Conservation (phyloP, 2,113 vertebrate genomes). For the Camelus dromedarius region DNA sequence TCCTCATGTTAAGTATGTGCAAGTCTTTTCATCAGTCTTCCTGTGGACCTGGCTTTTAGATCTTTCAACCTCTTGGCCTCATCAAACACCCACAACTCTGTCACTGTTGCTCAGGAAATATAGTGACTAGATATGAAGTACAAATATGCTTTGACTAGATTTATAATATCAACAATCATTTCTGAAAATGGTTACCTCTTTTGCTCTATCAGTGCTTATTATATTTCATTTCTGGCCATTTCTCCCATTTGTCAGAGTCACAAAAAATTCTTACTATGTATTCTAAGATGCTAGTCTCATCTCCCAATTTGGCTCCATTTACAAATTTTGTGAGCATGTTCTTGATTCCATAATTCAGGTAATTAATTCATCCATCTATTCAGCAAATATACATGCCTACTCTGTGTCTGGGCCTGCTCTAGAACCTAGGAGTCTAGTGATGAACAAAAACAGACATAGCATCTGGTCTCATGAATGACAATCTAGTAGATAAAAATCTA, state of each 20-base stretch:
- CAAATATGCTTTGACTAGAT: not conserved
- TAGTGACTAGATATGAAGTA: not conserved
- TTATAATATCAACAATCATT: not conserved
- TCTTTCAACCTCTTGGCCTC: not conserved
- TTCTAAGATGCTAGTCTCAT: constrained; percentile 6
- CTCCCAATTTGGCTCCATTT: not conserved
- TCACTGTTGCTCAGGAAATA: not conserved
- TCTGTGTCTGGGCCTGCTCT: not conserved
- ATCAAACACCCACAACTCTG: not conserved
- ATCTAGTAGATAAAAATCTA: not conserved
- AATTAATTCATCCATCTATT: not conserved
- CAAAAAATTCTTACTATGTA: not conserved
- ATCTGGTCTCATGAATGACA: not conserved
- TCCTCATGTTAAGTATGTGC: not conserved
- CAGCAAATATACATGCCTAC: not conserved
- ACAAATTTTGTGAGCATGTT: not conserved
- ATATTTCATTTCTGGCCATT: constrained; percentile 27
- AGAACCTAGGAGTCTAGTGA: not conserved
- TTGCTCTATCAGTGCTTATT: not conserved
- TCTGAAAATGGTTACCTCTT: not conserved
- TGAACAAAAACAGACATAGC: not conserved
- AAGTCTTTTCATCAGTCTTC: not conserved
- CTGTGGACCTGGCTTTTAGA: not conserved
- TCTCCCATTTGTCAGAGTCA: not conserved
- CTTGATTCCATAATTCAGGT: not conserved